Evolutionary conservation across 2,797 vertebrate species (phyloP), one percentile per base, ranked within the genome.

Genomic region (Cossypha polioptera): DNA sequence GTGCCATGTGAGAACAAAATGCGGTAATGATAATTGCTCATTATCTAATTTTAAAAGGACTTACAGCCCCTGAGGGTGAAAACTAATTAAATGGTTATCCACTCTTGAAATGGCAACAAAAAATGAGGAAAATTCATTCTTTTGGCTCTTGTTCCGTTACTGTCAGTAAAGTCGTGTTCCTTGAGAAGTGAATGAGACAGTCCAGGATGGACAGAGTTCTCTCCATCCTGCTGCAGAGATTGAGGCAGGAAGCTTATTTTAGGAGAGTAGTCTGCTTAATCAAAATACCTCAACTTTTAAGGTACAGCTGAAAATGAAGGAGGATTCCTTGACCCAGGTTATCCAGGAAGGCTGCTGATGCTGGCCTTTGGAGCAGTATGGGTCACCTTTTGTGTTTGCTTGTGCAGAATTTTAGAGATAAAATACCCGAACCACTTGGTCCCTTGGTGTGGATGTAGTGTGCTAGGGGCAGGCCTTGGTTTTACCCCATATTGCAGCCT

Each of bases 41-140:
- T 96, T 90, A 92, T 84, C 86, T 88, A 80, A 90, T 96, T 95
- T 89, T 35, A 67, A 53, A 82, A 87, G 88, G 85, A 82, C 81
- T 80, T 87, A 68, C 5, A 86, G 81, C 57, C 77, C 90, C 2
- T 1, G 67, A 86, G 86, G 88, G n/a, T 65, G 78, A 90, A 69
- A 91, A 57, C 43, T 82, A 73, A 90, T 92, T 65, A 91, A 71
- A 51, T 40, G 28, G 61, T 88, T 95, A 68, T 86, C 78, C 10
- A 1, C 68, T 74, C 73, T 71, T 86, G 50, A 85, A 94, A 86
- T 16, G 45, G 67, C 74, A 93, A 61, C 12, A 28, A 85, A 76
- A 80, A 59, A 29, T 4, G 11, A 83, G 40, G 72, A 61, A 67
- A 67, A 58, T 43, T 67, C 54, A 33, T 68, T 82, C 18, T 77